Conservation (phyloP, 2,113 vertebrate genomes). For the Tetrax tetrax region DNA sequence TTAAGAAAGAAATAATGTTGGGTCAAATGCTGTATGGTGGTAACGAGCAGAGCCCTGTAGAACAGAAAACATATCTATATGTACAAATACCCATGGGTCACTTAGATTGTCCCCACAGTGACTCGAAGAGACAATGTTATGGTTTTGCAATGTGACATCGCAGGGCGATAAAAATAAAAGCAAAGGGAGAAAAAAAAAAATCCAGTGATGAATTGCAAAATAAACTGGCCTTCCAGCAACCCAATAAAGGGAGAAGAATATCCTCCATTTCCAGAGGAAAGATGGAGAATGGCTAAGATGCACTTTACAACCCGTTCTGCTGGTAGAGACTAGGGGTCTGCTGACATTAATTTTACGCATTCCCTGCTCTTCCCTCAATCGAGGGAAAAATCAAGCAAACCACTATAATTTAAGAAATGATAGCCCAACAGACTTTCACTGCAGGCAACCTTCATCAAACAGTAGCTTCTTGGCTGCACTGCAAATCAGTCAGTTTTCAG, state of each 20-base stretch:
- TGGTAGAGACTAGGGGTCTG: neutral
- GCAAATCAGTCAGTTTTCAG: conserved; percentile 35
- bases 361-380: neutral
- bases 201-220: conserved; percentile 18
- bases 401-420: conserved; percentile 63
- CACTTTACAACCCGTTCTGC: conserved; percentile 7
- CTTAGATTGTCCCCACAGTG: neutral
- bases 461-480: conserved; percentile 25
- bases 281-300: neutral
- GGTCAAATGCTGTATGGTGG: neutral
- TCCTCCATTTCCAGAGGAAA: conserved; percentile 3
- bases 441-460: conserved; percentile 58
- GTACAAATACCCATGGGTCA: neutral
- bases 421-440: conserved; percentile 11
- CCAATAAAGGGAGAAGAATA: conserved; percentile 29
- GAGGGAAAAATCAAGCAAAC: conserved; percentile 44
- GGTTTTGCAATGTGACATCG: neutral
- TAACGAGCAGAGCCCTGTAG: neutral
- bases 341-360: conserved; percentile 31
- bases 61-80: neutral
- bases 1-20: neutral
- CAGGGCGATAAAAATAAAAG: neutral
- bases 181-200: neutral
- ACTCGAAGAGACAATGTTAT: neutral
- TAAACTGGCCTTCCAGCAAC: conserved; percentile 13